A percentile compares a stretch with the other conserved stretches of the same genome.
Evolutionary conservation across 2,113 vertebrate species (phyloP).

Genomic region (Nycticebus coucang): DNA sequence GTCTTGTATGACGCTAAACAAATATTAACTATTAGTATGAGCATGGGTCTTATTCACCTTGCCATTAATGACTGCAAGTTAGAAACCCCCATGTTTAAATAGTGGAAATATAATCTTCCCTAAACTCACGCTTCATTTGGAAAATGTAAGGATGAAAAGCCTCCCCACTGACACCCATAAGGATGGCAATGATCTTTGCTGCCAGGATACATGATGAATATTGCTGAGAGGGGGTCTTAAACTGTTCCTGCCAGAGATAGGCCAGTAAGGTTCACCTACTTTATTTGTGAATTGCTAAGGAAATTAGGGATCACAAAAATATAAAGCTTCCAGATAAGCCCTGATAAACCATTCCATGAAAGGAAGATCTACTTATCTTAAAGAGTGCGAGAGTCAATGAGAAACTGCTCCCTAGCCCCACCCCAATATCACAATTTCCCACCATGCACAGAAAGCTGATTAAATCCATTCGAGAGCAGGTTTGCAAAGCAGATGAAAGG

Average conservation of each 20-base stretch:
- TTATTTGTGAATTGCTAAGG: slow-evolving; percentile 7
- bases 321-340: not conserved
- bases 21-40: slow-evolving; percentile 5
- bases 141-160: slow-evolving; percentile 18
- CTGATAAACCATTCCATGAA: not conserved
- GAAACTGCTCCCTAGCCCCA: not conserved
- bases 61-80: not conserved
- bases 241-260: not conserved
- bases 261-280: not conserved
- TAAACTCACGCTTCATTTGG: not conserved
- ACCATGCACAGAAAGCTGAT: not conserved
- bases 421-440: not conserved
- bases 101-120: not conserved
- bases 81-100: not conserved
- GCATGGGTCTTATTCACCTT: not conserved
- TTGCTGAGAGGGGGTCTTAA: not conserved
- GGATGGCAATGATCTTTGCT: not conserved
- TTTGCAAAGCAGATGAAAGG: slow-evolving; percentile 50
- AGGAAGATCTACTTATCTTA: slow-evolving; percentile 25
- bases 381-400: not conserved
- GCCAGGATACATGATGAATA: not conserved
- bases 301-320: slow-evolving; percentile 32
- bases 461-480: slow-evolving; percentile 6
- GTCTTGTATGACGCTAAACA: not conserved
- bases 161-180: not conserved